phyloP scores from a whole-genome alignment of 2,888 invertebrate species.

The Vesta saturnalis region DNA sequence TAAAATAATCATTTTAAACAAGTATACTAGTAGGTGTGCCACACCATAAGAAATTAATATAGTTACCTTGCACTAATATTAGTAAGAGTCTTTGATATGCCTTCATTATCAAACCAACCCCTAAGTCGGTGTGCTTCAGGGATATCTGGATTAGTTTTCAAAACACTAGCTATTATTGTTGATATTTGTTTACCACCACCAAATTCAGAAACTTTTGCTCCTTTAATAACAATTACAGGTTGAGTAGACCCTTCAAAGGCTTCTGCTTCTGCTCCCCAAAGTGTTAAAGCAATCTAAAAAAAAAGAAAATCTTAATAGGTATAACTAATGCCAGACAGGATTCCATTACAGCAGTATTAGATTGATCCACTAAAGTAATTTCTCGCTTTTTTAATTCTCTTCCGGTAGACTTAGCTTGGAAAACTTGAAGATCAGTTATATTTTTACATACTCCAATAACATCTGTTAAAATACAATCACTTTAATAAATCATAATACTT shows the following conservation, averaged over 20 bases:
- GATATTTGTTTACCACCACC: slow-evolving; percentile 81
- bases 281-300: slow-evolving; percentile 76
- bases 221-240: slow-evolving; percentile 89
- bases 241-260: slow-evolving; percentile 76
- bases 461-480: slow-evolving; percentile 69
- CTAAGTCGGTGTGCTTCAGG: slow-evolving; percentile 85
- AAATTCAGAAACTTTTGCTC: slow-evolving; percentile 86
- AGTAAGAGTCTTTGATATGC: slow-evolving; percentile 69
- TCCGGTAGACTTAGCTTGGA: slow-evolving; percentile 79
- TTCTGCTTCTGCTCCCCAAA: slow-evolving; percentile 93
- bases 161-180: slow-evolving; percentile 64
- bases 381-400: slow-evolving; percentile 92
- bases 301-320: not conserved
- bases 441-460: slow-evolving; percentile 88
- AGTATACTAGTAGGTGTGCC: not conserved
- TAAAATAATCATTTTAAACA: too few relatives aligned
- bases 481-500: not conserved
- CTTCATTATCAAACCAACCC: slow-evolving; percentile 92
- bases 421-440: slow-evolving; percentile 74
- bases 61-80: slow-evolving; percentile 72
- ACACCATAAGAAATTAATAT: slow-evolving; percentile 16
- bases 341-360: slow-evolving; percentile 73
- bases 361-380: slow-evolving; percentile 84
- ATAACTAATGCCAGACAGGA: not conserved
- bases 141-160: slow-evolving; percentile 90